Percentiles rank a stretch among this genome's conserved stretches.
Conservation (phyloP, 2,888 invertebrate genomes). For the Copidosoma aretas region DNA sequence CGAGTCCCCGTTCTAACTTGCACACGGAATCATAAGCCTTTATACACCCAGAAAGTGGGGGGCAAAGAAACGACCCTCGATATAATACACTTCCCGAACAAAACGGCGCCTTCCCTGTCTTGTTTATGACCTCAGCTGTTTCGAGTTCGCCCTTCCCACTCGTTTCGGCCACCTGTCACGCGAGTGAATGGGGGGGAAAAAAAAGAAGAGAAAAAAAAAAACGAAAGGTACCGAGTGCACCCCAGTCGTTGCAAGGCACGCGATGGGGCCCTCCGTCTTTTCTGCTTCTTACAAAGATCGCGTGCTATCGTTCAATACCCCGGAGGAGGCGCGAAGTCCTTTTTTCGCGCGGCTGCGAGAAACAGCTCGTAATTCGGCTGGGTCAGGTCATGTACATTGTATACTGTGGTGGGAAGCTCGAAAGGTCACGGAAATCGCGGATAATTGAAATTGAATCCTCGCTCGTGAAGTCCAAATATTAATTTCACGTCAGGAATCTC, state of each 20-base stretch:
- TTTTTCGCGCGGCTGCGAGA: background rate
- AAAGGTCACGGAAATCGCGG: too few species aligned
- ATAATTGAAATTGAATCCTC: too few species aligned
- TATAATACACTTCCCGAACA: background rate
- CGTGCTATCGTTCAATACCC: constrained; percentile 5
- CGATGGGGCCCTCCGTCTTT: background rate
- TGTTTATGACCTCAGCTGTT: background rate
- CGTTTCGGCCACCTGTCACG: constrained; percentile 8
- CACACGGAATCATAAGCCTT: background rate
- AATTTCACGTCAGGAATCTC: too few species aligned
- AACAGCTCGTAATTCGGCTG: background rate
- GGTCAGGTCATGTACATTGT: too few species aligned
- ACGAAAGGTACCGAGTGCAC: background rate
- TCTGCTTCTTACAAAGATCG: background rate
- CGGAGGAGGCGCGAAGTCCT: constrained; percentile 9
- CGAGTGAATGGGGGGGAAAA: background rate
- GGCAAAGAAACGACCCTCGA: background rate
- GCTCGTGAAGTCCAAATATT: too few species aligned
- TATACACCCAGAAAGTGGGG: background rate
- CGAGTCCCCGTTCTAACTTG: too few species aligned
- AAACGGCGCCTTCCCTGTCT: constrained; percentile 2
- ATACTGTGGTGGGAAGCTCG: too few species aligned
- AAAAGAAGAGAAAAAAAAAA: background rate
- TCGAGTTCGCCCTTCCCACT: background rate
- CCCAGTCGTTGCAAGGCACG: background rate